These are phyloP conservation scores for Eupithecia vulgata DNA, from an alignment of 2,888 invertebrate genomes.

Conservation along the genomic window DNA sequence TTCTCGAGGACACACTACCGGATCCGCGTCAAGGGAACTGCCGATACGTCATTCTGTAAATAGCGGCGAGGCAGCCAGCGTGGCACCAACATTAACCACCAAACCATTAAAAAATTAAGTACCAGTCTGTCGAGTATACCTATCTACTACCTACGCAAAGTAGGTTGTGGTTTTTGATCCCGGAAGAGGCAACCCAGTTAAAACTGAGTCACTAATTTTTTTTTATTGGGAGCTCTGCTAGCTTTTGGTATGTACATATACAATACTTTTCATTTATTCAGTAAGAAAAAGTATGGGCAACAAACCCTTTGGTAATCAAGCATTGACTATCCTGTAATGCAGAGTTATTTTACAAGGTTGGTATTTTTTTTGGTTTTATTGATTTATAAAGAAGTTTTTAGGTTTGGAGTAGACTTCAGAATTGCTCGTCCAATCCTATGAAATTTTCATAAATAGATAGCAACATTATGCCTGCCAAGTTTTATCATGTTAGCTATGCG, in stretches of 20 bases:
- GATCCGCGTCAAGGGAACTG: slow-evolving; percentile 1
- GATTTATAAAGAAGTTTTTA: not conserved
- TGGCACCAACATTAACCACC: slow-evolving; percentile 58
- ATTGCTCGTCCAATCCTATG: not conserved
- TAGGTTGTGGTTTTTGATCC: not conserved
- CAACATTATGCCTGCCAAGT: not conserved
- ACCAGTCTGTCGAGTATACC: not conserved
- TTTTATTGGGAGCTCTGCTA: not conserved
- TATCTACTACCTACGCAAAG: not conserved
- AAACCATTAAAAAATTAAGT: slow-evolving; percentile 30
- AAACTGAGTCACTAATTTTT: not conserved
- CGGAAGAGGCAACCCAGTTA: not conserved
- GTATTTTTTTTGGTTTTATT: not conserved
- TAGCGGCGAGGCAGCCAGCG: slow-evolving; percentile 70
- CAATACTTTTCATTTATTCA: not conserved
- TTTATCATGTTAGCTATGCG: not conserved
- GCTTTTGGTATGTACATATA: no score
- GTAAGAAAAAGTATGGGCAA: not conserved
- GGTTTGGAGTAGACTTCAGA: not conserved
- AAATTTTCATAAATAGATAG: not conserved
- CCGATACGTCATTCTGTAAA: slow-evolving; percentile 67
- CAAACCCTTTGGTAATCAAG: not conserved
- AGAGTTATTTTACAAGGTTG: not conserved
- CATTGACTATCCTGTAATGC: not conserved
- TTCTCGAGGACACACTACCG: not conserved